Base-by-base conservation (phyloP, 2,113 vertebrate species). In the Nicator chloris region DNA sequence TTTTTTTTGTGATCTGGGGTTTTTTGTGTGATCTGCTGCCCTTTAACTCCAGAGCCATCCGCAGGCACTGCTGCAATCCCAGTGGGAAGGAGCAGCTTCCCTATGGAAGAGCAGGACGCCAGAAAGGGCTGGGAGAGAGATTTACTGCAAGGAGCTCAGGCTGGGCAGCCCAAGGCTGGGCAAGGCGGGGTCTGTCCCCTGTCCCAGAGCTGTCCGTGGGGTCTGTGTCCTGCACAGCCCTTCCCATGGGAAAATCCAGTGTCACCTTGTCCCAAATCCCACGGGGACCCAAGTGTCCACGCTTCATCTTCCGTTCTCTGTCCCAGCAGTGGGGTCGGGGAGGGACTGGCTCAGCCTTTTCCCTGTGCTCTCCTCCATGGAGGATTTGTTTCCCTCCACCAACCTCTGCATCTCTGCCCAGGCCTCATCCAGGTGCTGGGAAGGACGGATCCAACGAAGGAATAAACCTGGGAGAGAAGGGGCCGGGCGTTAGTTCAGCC, bases 381-480 rank as follows among this genome's bases (percentile, higher is more conserved):
- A 31, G 22, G 39, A 0, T 2, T 37, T 6, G 2, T 17, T 92
- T 82, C 50, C 96, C 57, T 28, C 53, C 33, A 97, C 96, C 68
- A 99, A 86, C 77, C 56, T 97, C 93, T 88, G 96, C 64, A 98
- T 98, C 96, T 98, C 97, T 33, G 86, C 96, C 96, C 97, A 97
- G n/a, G 97, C 98, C 77, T 98, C 98, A 1, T 98, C 97, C 68
- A 98, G 97, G 78, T 98, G 92, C 54, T 97, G 96, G 69, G 96
- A 86, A 17, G 98, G 95, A 13, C 91, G 69, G 31, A 97, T 98
- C 98, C 98, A 98, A 3, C 97, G 97, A 21, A 99, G 97, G 94
- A 99, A 99, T 22, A 98, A 97, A 9, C 98, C 98, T 99, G 63
- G 64, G 31, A 59, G n/a, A 15, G 51, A 33, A 37, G 22, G 42